Evolutionary conservation across 2,888 invertebrate genomes (phyloP).

Genomic region (Drosophila tanythrix): DNA sequence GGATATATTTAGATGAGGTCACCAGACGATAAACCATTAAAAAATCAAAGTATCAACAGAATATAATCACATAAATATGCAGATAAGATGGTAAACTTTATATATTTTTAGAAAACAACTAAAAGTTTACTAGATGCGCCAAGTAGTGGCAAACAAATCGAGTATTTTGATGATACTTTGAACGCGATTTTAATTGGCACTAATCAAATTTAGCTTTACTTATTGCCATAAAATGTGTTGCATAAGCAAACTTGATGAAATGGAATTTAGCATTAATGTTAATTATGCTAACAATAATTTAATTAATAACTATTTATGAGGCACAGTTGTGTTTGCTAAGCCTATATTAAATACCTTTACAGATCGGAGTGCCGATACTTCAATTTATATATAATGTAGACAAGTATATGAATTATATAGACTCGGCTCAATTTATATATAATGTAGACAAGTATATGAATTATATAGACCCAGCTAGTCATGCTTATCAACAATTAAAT

Average conservation of each 20-base stretch:
- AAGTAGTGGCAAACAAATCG: not conserved
- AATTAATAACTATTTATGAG: not conserved
- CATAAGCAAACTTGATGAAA: not conserved
- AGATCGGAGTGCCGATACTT: no score
- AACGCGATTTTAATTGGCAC: not conserved
- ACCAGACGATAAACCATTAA: not conserved
- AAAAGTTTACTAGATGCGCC: not conserved
- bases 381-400: not conserved
- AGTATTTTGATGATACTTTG: not conserved
- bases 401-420: not conserved
- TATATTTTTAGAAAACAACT: not conserved
- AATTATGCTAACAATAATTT: not conserved
- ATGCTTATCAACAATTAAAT: not conserved
- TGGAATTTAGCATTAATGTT: not conserved
- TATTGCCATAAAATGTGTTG: not conserved
- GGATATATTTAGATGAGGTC: not conserved
- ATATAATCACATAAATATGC: not conserved
- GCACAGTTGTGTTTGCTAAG: no score
- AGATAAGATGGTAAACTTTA: not conserved
- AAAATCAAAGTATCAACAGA: not conserved
- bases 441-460: not conserved
- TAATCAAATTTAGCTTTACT: not conserved
- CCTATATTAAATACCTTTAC: not conserved
- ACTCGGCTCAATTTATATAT: not conserved
- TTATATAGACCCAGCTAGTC: not conserved